These are phyloP conservation scores for Lasioglossum pauxillum DNA, from an alignment of 2,888 invertebrate species.

Conservation along the genomic window DNA sequence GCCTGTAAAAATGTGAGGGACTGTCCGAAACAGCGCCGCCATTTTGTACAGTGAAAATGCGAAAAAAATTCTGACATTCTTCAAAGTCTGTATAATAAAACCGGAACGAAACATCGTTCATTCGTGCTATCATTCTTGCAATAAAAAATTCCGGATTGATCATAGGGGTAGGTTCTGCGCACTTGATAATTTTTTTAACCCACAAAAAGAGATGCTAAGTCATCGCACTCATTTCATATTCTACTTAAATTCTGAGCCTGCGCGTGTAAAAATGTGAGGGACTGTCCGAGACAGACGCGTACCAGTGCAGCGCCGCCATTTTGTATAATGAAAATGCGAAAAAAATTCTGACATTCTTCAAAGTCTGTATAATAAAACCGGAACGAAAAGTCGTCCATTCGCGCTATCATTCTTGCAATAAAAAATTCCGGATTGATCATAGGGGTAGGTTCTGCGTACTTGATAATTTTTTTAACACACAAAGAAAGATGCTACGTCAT, in stretches of 20 bases:
- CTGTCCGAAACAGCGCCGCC: background rate
- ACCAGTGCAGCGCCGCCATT: background rate
- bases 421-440: background rate
- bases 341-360: background rate
- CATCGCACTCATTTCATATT: background rate
- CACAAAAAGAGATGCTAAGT: background rate
- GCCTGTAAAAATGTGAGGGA: background rate
- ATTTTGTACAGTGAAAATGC: background rate
- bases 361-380: background rate
- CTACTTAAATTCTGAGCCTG: background rate
- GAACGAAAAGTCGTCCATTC: background rate
- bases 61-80: background rate
- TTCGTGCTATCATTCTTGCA: background rate
- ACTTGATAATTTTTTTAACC: background rate
- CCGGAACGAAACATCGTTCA: background rate
- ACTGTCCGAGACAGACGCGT: background rate
- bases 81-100: background rate
- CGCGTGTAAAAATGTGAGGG: background rate
- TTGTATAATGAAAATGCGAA: background rate
- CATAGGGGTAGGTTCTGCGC: background rate
- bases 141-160: background rate
- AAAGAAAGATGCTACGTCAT: background rate
- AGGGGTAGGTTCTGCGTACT: background rate
- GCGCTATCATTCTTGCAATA: background rate
- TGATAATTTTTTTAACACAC: background rate